These are phyloP conservation scores for Mus caroli DNA, from an alignment of 2,797 vertebrate species.

Conservation along the genomic window DNA sequence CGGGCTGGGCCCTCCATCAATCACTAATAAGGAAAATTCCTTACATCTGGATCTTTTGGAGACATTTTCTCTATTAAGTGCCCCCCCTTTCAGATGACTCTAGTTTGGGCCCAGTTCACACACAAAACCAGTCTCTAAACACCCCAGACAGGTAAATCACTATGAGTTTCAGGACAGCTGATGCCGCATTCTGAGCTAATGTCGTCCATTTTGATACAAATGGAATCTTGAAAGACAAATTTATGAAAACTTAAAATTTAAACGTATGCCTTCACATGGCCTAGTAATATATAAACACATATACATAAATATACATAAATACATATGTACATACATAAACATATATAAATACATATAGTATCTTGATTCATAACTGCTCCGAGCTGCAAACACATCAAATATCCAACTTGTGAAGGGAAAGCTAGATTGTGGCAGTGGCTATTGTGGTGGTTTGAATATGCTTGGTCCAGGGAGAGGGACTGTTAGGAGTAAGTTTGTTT, in stretches of 20 bases:
- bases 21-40: background rate
- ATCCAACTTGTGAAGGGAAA: background rate
- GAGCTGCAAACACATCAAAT: background rate
- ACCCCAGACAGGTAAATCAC: background rate
- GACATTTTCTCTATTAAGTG: background rate
- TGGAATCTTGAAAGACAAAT: background rate
- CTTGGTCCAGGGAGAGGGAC: background rate
- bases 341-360: background rate
- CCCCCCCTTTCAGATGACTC: background rate
- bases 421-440: background rate
- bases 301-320: background rate
- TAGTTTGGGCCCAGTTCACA: background rate
- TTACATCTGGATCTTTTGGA: background rate
- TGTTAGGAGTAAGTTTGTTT: background rate
- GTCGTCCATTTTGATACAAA: background rate
- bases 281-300: background rate
- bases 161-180: background rate
- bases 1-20: background rate
- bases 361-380: background rate
- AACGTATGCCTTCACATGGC: background rate
- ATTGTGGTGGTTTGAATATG: background rate
- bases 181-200: background rate
- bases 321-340: background rate
- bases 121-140: constrained; percentile 12
- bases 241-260: background rate